Evolutionary conservation across 2,888 invertebrate species (phyloP).

Genomic region (Phania funesta): DNA sequence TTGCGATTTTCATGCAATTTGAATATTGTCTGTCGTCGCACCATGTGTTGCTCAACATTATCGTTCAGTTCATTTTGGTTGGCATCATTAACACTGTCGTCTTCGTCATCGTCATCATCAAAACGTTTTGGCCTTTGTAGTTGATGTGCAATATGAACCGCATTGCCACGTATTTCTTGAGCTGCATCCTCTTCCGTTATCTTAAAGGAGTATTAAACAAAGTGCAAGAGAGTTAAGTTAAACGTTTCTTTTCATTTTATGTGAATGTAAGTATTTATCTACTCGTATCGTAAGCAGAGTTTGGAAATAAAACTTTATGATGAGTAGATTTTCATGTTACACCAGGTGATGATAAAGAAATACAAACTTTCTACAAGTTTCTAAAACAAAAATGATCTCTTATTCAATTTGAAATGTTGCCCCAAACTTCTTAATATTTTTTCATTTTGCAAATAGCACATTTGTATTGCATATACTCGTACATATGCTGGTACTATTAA

Average conservation of each 20-base stretch:
- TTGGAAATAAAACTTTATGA: slow-evolving; percentile 5
- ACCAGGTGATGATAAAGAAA: slow-evolving; percentile 54
- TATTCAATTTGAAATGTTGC: slow-evolving; percentile 52
- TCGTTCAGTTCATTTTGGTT: slow-evolving; percentile 53
- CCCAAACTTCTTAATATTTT: slow-evolving; percentile 26
- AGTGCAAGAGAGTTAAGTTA: slow-evolving; percentile 49
- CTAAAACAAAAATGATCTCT: slow-evolving; percentile 49
- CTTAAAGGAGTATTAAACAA: slow-evolving; percentile 61
- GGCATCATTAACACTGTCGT: slow-evolving; percentile 71
- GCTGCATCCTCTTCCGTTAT: slow-evolving; percentile 79
- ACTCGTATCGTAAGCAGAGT: neutral
- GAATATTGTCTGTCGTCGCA: slow-evolving; percentile 77
- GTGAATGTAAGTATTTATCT: neutral
- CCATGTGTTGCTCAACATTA: slow-evolving; percentile 69
- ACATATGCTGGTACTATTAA: too few species aligned
- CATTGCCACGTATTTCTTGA: slow-evolving; percentile 82
- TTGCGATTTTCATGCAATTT: slow-evolving; percentile 76
- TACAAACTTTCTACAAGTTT: slow-evolving; percentile 31
- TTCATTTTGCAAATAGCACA: slow-evolving; percentile 14
- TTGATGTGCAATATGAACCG: slow-evolving; percentile 83
- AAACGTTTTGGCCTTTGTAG: slow-evolving; percentile 81
- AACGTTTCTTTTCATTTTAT: slow-evolving; percentile 25
- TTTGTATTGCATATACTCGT: too few species aligned
- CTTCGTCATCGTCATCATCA: slow-evolving; percentile 77
- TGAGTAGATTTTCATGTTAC: slow-evolving; percentile 41